These are phyloP conservation scores for Pterocles burchelli DNA, from an alignment of 2,113 vertebrate species.

Conservation along the genomic window DNA sequence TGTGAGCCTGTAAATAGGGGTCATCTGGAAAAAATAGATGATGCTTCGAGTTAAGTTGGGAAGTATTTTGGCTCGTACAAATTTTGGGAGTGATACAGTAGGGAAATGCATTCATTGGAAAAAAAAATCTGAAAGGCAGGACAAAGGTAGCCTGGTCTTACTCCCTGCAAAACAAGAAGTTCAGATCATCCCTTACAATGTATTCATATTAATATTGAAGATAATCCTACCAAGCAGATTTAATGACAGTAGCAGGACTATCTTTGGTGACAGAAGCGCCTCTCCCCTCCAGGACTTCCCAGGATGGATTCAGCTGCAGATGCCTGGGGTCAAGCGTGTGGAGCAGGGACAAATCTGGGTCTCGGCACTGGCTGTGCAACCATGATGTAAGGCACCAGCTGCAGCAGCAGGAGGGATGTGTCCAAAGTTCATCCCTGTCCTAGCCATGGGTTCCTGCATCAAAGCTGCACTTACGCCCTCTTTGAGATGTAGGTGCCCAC, in stretches of 20 bases:
- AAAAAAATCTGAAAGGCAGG: not conserved
- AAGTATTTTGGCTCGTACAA: not conserved
- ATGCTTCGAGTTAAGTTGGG: not conserved
- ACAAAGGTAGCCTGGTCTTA: not conserved
- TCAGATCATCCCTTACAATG: not conserved
- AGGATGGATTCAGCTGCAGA: accelerated
- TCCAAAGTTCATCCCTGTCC: accelerated
- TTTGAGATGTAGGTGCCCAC: not conserved
- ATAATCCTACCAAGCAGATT: not conserved
- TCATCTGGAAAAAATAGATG: conserved; percentile 15
- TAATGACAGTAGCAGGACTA: not conserved
- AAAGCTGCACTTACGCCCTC: not conserved
- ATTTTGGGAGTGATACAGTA: not conserved
- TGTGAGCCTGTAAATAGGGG: not conserved
- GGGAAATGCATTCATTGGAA: not conserved
- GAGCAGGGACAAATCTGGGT: not conserved
- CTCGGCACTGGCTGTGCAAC: not conserved
- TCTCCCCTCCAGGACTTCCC: not conserved
- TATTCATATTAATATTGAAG: not conserved
- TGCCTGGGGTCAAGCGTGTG: accelerated
- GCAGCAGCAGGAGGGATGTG: not conserved
- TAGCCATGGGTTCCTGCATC: not conserved
- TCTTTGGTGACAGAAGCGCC: accelerated
- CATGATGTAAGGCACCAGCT: accelerated
- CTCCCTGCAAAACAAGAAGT: not conserved